A percentile compares a stretch with the other conserved stretches of the same genome.
Evolutionary conservation across 2,888 invertebrate species (phyloP).

Genomic region (Oscheius sp.): DNA sequence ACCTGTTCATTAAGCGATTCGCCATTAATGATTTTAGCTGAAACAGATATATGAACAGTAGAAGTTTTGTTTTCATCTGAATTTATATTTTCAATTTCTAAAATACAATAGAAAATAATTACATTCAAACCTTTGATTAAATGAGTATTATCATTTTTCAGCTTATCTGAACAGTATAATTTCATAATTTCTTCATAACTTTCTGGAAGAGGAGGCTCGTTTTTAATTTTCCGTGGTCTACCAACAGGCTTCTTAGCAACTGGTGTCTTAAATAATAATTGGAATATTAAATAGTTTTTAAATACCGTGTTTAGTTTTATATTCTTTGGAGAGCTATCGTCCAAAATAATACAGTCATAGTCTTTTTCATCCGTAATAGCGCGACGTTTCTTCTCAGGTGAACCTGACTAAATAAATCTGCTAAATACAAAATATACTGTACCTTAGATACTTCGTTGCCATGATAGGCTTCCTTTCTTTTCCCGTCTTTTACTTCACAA

Average conservation of each 20-base stretch:
- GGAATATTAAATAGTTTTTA: not conserved
- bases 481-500: too few species aligned
- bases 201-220: not conserved
- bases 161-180: constrained; percentile 6
- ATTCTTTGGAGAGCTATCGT: not conserved
- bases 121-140: too few species aligned
- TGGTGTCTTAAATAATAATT: not conserved
- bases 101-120: too few species aligned
- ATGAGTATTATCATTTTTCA: not conserved
- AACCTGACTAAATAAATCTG: constrained; percentile 5
- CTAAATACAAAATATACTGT: too few species aligned
- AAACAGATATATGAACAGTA: not conserved
- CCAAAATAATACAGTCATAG: not conserved
- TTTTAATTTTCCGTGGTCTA: not conserved
- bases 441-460: constrained; percentile 46
- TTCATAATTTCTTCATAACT: not conserved
- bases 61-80: too few species aligned
- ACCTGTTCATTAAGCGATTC: too few species aligned
- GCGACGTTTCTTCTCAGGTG: constrained; percentile 7
- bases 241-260: not conserved
- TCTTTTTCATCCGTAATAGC: not conserved
- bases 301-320: not conserved
- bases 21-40: too few species aligned
- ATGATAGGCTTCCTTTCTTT: constrained; percentile 28
- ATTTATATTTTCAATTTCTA: not conserved